Base-by-base conservation (phyloP, 2,113 vertebrate species). In the Sorex fumeus region DNA sequence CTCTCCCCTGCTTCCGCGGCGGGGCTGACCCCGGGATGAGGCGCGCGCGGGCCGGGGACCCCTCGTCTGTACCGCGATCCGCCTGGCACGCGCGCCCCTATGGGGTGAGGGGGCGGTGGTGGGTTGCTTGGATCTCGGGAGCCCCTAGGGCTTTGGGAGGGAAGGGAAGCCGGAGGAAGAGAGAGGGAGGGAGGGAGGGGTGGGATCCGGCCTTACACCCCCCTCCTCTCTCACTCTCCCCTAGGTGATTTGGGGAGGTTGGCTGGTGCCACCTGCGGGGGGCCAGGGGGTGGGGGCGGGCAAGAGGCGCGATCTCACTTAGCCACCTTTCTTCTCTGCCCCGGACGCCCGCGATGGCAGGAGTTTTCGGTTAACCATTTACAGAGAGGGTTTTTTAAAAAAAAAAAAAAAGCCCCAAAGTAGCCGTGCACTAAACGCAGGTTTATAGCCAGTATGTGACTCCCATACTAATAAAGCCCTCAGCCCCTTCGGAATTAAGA, bases 341-440 rank as follows among this genome's bases (percentile, higher is more conserved):
- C 32, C 32, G 32, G 57, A 84, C 84, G 47, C 15, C 77, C 19
- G 69, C 2, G 15, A 40, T 85, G 82, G 92, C 90, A 43, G 74
- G 93, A 93, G 79, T 95, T 95, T 88, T 9, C 45, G 91, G 93
- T 94, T 88, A 91, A 96, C 74, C 90, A 88, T 91, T 95, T 50
- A 94, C 90, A 67, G 85, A 91, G 71, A 87, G 94, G 92, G 6
- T 40, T 40, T 40, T 3, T 40, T 12, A 64, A 67, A n/a, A 15
- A n/a, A 4, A 69, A 32, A 69, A 30, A 30, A 6, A 12, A 66
- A 30, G 30, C 8, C 71, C 66, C 43, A 75, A 92, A 95, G 28
- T 94, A 30, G 84, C 75, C 76, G 70, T 13, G 80, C 79, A 43
- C 47, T 62, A 95, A 79, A 53, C 69, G 62, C 8, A 74, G 93